Conservation (phyloP, 2,113 vertebrate species). For the Probosciger aterrimus region DNA sequence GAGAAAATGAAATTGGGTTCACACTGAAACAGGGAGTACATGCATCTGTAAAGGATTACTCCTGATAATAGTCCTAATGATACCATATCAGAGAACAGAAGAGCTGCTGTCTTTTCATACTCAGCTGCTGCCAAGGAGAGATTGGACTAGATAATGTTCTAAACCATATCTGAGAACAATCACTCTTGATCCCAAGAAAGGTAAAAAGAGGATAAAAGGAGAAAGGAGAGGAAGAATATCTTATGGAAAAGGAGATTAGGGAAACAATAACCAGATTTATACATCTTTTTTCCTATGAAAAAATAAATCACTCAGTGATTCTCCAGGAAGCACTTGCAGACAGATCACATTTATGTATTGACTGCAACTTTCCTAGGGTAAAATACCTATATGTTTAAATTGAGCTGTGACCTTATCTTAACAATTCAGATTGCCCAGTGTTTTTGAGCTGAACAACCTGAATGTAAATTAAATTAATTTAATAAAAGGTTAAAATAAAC, state of each 20-base stretch:
- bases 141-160: conserved; percentile 5
- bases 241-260: background rate
- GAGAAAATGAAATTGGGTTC: conserved; percentile 22
- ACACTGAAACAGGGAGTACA: background rate
- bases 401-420: background rate
- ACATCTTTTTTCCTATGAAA: background rate
- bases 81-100: conserved; percentile 3
- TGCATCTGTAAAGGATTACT: background rate
- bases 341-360: background rate
- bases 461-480: background rate
- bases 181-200: background rate
- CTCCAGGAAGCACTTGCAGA: background rate
- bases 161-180: conserved; percentile 19
- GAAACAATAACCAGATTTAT: background rate
- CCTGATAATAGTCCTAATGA: conserved; percentile 5
- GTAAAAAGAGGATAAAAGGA: conserved; percentile 1
- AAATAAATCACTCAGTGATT: background rate
- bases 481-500: background rate
- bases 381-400: background rate
- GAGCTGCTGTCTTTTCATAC: conserved; percentile 23
- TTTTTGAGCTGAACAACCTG: background rate
- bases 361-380: background rate
- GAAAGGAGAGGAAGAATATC: background rate
- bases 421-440: background rate
- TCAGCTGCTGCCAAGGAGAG: background rate